Evolutionary conservation across 1,140 invertebrate genomes (phyloP), one percentile per base, ranked within the genome.

Genomic region (Patella vulgata): DNA sequence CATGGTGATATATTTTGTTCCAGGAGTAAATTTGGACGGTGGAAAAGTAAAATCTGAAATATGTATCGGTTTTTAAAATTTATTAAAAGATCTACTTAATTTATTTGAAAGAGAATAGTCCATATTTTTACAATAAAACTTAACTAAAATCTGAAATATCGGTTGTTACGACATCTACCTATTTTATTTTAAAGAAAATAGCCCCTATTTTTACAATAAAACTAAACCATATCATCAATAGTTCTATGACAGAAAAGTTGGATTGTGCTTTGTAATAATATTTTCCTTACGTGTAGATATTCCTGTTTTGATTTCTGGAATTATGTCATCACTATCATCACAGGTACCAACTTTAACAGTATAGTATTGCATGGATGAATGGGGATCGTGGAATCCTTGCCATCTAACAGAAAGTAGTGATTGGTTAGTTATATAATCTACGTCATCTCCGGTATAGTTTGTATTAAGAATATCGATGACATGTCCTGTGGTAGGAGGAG

Each of bases 1-100:
- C 8, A 68, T 74, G 0, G 63, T 66, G 42, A 66, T 74, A 55
- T 77, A 77, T 28, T 33, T 68, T 12, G 67, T 14, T 19, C 72
- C 74, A n/a, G 52, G 54, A 12, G 56, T 44, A n/a, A 74, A 56
- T 19, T 43, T 40, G n/a, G 68, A n/a, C 19, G 62, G 44, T 6
- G 42, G 52, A 14, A 68, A 25, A 9, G 27, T 33, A 60, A 63
- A 59, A 51, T 66, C 68, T 70, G 56, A 12, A 68, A 65, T 30
- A 39, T 3, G 17, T 31, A 11, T 44, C 9, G 23, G 30, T 46
- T 25, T n/a, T n/a, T n/a, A n/a, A n/a, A n/a, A n/a, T n/a, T n/a
- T n/a, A n/a, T n/a, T n/a, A n/a, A n/a, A n/a, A n/a, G n/a, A n/a
- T n/a, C n/a, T n/a, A n/a, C n/a, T n/a, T n/a, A n/a, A n/a, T n/a